A percentile compares a stretch with the other conserved stretches of the same genome.
Conservation (phyloP, 2,888 invertebrate genomes). For the Eilema sororculum region DNA sequence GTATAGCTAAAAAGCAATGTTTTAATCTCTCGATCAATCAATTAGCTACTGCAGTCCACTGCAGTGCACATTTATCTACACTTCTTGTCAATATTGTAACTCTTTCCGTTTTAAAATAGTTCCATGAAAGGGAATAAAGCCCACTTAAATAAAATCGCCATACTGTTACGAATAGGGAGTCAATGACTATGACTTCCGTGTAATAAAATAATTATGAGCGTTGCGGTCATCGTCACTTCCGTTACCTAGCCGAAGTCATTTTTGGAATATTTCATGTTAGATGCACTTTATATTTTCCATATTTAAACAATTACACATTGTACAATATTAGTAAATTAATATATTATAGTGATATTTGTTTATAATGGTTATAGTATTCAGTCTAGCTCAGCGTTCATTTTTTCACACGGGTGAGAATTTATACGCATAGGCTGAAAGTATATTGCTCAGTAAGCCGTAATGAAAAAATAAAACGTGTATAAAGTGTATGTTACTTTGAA, state of each 20-base stretch:
- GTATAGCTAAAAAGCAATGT: background rate
- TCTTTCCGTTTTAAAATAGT: background rate
- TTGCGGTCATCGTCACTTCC: slow-evolving; percentile 53
- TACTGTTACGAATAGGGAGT: slow-evolving; percentile 33
- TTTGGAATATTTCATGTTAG: slow-evolving; percentile 17
- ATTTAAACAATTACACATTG: background rate
- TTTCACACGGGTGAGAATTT: slow-evolving; percentile 28
- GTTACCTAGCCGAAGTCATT: slow-evolving; percentile 30
- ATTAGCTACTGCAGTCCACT: background rate
- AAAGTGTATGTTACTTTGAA: slow-evolving; percentile 50
- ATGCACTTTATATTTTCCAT: background rate
- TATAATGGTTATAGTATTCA: no score
- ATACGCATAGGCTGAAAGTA: slow-evolving; percentile 44
- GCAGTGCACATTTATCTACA: background rate
- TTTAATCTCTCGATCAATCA: background rate
- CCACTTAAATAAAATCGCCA: slow-evolving; percentile 31
- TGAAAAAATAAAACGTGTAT: slow-evolving; percentile 43
- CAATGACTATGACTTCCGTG: slow-evolving; percentile 50
- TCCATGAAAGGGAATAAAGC: slow-evolving; percentile 5
- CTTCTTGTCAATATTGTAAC: background rate
- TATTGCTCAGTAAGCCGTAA: slow-evolving; percentile 48
- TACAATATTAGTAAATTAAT: no score
- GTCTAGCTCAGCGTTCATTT: slow-evolving; percentile 18
- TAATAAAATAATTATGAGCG: slow-evolving; percentile 46
- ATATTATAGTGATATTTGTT: no score